Evolutionary conservation across 2,113 vertebrate species (phyloP).

Genomic region (Xiphias gladius): DNA sequence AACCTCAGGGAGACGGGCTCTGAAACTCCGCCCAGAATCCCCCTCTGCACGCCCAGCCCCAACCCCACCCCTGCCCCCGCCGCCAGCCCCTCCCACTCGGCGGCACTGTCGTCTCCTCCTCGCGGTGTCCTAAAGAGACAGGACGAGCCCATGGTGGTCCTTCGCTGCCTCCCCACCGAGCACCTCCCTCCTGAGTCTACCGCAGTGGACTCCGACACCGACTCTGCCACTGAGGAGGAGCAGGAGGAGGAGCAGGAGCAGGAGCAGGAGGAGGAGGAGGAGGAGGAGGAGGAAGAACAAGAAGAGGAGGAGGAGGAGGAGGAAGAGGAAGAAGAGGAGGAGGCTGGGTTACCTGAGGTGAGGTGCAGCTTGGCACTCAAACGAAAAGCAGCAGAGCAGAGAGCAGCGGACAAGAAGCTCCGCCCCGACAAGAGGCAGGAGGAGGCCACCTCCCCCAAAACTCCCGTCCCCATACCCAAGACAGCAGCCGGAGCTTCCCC

Average conservation of each 20-base stretch:
- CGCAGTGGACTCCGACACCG: constrained; percentile 83
- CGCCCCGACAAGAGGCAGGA: constrained; percentile 86
- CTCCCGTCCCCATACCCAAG: constrained; percentile 64
- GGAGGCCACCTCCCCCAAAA: constrained; percentile 68
- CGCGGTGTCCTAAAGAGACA: constrained; percentile 63
- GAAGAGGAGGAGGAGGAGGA: constrained; percentile 84
- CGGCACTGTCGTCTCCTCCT: constrained; percentile 57
- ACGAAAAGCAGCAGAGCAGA: constrained; percentile 89
- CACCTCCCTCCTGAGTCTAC: constrained; percentile 49
- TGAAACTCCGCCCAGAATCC: constrained; percentile 79
- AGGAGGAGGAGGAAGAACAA: constrained; percentile 72
- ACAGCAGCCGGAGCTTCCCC: constrained; percentile 46
- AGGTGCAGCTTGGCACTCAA: constrained; percentile 79
- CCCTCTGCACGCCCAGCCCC: constrained; percentile 78
- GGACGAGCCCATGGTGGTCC: constrained; percentile 81
- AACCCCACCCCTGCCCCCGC: not conserved
- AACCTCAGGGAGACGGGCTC: constrained; percentile 84
- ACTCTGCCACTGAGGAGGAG: constrained; percentile 86
- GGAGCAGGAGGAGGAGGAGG: constrained; percentile 82
- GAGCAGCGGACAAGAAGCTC: constrained; percentile 88
- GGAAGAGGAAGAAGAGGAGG: constrained; percentile 80
- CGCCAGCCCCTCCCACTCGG: constrained; percentile 59
- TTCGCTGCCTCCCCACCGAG: constrained; percentile 66
- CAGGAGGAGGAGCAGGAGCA: too few species aligned
- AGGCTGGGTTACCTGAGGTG: constrained; percentile 79